Conservation (phyloP, 2,888 invertebrate genomes). For the Caenorhabditis becei region DNA sequence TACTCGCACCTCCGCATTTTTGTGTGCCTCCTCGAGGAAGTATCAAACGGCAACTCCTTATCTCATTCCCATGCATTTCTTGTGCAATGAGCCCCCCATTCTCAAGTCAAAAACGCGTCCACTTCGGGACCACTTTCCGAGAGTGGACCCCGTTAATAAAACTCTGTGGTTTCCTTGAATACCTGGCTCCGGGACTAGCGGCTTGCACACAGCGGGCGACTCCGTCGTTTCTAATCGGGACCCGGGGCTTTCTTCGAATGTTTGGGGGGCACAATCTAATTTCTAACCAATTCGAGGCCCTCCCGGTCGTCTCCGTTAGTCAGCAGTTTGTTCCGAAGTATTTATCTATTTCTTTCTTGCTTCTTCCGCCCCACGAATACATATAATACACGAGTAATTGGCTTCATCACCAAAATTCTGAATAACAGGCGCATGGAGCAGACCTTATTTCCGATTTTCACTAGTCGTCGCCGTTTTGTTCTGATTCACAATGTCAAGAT, state of each 20-base stretch:
- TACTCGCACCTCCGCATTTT: constrained; percentile 34
- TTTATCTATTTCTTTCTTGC: not conserved
- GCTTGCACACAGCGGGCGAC: not conserved
- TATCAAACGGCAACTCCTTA: constrained; percentile 38
- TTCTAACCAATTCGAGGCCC: constrained; percentile 51
- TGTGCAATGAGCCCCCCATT: no score
- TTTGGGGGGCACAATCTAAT: constrained; percentile 48
- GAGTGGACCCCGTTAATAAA: constrained; percentile 6
- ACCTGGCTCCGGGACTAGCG: no score
- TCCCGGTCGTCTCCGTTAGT: constrained; percentile 47
- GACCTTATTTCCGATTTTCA: not conserved
- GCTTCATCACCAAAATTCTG: constrained; percentile 22
- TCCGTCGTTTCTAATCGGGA: constrained; percentile 35
- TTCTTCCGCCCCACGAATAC: not conserved
- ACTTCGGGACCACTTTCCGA: not conserved
- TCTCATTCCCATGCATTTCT: constrained; percentile 40
- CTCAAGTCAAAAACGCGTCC: not conserved
- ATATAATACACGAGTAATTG: constrained; percentile 37
- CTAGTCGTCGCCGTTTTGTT: not conserved
- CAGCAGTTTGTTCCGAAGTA: constrained; percentile 48
- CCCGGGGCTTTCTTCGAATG: constrained; percentile 22
- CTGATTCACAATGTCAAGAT: not conserved
- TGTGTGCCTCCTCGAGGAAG: constrained; percentile 2
- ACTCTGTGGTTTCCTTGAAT: not conserved
- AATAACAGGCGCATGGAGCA: not conserved